phyloP scores from a whole-genome alignment of 2,888 invertebrate species.

The Hymenopus coronatus region DNA sequence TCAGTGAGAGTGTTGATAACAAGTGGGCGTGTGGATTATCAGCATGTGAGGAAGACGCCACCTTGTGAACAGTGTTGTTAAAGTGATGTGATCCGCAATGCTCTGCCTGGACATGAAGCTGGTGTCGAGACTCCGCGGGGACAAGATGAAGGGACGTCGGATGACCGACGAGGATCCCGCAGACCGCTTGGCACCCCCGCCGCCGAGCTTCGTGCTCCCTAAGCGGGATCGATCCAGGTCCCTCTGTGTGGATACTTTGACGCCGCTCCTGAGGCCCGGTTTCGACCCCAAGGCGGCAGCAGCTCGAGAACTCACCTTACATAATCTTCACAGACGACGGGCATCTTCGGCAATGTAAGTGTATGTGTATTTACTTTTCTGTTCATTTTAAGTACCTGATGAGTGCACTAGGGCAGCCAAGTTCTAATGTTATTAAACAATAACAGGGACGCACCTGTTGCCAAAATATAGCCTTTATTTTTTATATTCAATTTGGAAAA shows the following conservation, averaged over 20 bases:
- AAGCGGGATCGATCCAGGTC: constrained; percentile 45
- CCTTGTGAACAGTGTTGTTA: neutral
- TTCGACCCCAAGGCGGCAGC: constrained; percentile 39
- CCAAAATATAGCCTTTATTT: no score
- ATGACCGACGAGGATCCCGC: constrained; percentile 22
- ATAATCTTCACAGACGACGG: constrained; percentile 40
- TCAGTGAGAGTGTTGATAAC: neutral
- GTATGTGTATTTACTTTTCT: neutral
- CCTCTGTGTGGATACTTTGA: constrained; percentile 43
- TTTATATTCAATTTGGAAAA: no score
- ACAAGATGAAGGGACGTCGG: constrained; percentile 21
- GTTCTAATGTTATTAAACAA: no score
- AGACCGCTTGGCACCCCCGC: neutral
- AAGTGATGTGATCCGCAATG: neutral
- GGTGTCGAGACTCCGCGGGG: constrained; percentile 35
- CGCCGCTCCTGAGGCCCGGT: constrained; percentile 39
- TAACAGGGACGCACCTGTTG: no score
- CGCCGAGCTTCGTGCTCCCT: constrained; percentile 15
- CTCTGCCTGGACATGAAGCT: constrained; percentile 33
- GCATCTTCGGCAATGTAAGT: constrained; percentile 44
- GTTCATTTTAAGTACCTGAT: no score
- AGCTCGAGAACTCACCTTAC: constrained; percentile 39
- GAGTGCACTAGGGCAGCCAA: no score
- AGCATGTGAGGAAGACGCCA: neutral
- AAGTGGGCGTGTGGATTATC: neutral